Evolutionary conservation across 2,113 vertebrate species (phyloP), one percentile per base, ranked within the genome.

Genomic region (Gila orcuttii): DNA sequence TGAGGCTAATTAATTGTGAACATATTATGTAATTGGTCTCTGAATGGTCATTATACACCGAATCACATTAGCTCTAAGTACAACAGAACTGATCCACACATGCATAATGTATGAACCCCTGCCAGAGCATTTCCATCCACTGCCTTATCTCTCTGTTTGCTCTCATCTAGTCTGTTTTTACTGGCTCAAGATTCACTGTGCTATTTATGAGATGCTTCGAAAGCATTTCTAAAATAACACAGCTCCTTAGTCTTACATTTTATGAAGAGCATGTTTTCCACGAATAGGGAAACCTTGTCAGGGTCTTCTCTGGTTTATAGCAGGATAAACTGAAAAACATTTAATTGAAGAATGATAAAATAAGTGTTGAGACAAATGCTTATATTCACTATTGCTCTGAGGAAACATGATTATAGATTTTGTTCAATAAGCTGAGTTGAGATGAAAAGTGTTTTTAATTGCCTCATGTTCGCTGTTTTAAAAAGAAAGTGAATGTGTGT

Each of bases 21-120:
- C 80, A 68, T 79, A 59, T 83, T 83, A 59, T 86, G 66, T 86
- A 82, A 82, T 77, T 55, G 60, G 15, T 76, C 60, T 82, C 69
- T 55, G 31, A 82, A 76, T 57, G 39, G 52, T 74, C 77, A 62
- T 80, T 83, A 36, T 42, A 73, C 68, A 77, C 47, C 10, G n/a
- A 80, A 57, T 33, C 76, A 25, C 47, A 68, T 85, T 64, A 81
- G 55, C 36, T 50, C 23, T 42, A 42, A 85, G 71, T 62, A 81
- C 45, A 84, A 74, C 60, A 15, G 66, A 50, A 75, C 33, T 52
- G 59, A 69, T 68, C 42, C 28, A 80, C 25, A 85, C 66, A 87
- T 73, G 55, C 50, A 73, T 83, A 73, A 83, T 83, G 47, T 39
- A 83, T 83, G 50, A 73, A 73, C 3, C 52, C 47, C 68, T 57